phyloP scores from a whole-genome alignment of 1,140 invertebrate genomes.

The Eciton burchellii region DNA sequence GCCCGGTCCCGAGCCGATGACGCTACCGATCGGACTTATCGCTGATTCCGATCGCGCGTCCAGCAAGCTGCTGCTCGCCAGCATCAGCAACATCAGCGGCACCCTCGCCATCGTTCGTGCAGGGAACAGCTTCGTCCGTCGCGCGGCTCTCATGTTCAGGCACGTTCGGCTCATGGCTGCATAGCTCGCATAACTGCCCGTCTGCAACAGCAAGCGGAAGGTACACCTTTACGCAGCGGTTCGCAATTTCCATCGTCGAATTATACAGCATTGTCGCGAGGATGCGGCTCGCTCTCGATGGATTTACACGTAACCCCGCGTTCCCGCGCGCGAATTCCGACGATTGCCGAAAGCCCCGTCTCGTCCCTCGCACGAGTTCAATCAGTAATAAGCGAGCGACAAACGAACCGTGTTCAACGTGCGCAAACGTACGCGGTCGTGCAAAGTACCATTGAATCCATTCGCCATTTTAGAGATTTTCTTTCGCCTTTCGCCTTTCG shows the following conservation, averaged over 20 bases:
- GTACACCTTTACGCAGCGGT: background rate
- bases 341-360: too few species aligned
- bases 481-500: too few species aligned
- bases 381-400: too few species aligned
- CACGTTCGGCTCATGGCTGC: slow-evolving; percentile 70
- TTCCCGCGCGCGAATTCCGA: background rate
- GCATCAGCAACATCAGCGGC: slow-evolving; percentile 59
- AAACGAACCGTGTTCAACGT: too few species aligned
- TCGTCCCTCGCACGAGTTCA: too few species aligned
- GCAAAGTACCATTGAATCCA: too few species aligned
- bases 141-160: slow-evolving; percentile 73
- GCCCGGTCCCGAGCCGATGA: slow-evolving; percentile 71
- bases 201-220: slow-evolving; percentile 75
- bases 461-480: too few species aligned
- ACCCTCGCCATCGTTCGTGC: slow-evolving; percentile 71
- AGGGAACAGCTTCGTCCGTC: slow-evolving; percentile 69
- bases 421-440: too few species aligned
- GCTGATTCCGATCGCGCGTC: slow-evolving; percentile 74
- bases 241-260: background rate
- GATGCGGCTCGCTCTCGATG: background rate
- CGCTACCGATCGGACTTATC: slow-evolving; percentile 73
- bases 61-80: slow-evolving; percentile 61
- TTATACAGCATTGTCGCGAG: background rate
- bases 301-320: too few species aligned
- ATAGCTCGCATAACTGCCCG: slow-evolving; percentile 77